These are phyloP conservation scores for Anas acuta DNA, from an alignment of 2,797 vertebrate genomes.

Conservation along the genomic window DNA sequence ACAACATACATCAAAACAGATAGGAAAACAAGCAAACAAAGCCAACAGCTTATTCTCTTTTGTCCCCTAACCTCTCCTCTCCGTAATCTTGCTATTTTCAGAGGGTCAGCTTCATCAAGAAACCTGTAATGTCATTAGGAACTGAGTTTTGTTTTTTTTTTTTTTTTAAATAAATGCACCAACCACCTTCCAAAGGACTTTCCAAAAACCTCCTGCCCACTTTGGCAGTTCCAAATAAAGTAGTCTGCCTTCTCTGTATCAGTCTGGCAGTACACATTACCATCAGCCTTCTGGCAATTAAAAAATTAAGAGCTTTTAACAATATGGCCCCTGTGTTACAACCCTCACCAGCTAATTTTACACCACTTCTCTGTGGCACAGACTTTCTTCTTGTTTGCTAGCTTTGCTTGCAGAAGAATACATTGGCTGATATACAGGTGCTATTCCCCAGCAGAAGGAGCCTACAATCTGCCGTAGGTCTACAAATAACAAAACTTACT, in stretches of 20 bases:
- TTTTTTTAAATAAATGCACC: neutral
- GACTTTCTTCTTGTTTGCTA: neutral
- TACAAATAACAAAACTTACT: neutral
- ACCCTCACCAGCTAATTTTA: neutral
- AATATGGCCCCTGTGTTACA: neutral
- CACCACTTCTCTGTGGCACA: neutral
- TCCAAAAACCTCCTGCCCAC: neutral
- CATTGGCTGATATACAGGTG: neutral
- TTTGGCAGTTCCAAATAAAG: neutral
- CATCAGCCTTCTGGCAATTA: neutral
- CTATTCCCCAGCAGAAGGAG: neutral
- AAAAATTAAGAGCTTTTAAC: neutral
- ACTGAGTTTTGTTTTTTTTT: neutral
- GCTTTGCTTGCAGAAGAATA: neutral
- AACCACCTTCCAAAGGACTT: neutral
- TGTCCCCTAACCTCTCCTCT: neutral
- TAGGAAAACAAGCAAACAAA: neutral
- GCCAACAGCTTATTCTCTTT: neutral
- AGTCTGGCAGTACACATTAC: neutral
- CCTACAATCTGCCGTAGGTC: neutral
- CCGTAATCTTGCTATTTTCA: neutral
- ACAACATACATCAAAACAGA: neutral
- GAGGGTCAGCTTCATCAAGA: neutral
- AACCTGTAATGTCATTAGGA: neutral
- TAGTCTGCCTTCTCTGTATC: neutral